Evolutionary conservation across 2,888 invertebrate species (phyloP), one percentile per base, ranked within the genome.

Genomic region (Acanthosoma haemorrhoidale): DNA sequence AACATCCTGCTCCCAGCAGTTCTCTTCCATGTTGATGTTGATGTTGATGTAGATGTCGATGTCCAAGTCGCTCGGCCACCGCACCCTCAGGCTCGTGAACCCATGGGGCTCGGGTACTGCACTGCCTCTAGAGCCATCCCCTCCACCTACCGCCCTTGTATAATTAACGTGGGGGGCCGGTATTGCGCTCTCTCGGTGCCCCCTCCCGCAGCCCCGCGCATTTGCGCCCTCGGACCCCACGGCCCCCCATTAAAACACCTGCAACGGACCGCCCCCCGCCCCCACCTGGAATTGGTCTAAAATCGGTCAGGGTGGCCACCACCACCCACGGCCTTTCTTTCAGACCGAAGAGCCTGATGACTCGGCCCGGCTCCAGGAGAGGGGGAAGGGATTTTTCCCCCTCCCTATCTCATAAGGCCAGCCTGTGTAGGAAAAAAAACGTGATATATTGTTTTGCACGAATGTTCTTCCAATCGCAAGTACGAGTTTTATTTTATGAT

Each of bases 1-100:
- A 3, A 73, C 73, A 41, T 73, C 73, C 57, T 73, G 73, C 69
- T 73, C 73, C 73, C 73, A 73, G 66, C 73, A 73, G 34, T 68
- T 70, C 31, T 73, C 73, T 38, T 73, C 73, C 72, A 73, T 73
- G 31, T 15, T 36, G 68, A 61, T 15, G 34, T 57, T 51, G 43
- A 25, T 51, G 25, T n/a, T 25, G 13, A 21, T 25, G 34, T 36
- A 34, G 18, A 58, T 32, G 29, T 58, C 61, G 61, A 21, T 9
- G 16, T n/a, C 16, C 4, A 21, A 59, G 66, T 68, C 67, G 63
- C 68, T 18, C 34, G 59, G 18, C 5, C 43, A 36, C 64, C 71
- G 59, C 58, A 60, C 34, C 69, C 69, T 69, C 71, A 64, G 69
- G 25, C 58, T 13, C 43, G 51, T 36, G 59, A 32, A 38, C 60